phyloP scores from a whole-genome alignment of 2,888 invertebrate species.

The Heteromurus nitidus region DNA sequence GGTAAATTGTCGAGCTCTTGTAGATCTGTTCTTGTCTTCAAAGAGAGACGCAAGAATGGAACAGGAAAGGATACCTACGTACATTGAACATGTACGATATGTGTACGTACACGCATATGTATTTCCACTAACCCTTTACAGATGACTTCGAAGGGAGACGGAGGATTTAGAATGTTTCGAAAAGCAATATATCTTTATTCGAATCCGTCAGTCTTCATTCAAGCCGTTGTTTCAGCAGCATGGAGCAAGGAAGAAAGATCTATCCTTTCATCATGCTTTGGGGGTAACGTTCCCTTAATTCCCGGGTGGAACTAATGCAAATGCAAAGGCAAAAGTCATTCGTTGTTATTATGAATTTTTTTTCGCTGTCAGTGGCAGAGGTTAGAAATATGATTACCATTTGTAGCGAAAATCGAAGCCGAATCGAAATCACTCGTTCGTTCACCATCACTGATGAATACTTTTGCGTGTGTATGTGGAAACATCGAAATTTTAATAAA shows the following conservation, averaged over 20 bases:
- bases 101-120: neutral
- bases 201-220: conserved; percentile 44
- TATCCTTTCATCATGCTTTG: neutral
- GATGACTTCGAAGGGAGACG: neutral
- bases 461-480: neutral
- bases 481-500: neutral
- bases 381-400: neutral
- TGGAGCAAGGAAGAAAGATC: neutral
- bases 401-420: neutral
- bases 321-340: neutral
- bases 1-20: conserved; percentile 20
- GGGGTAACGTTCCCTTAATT: neutral
- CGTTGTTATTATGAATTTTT: neutral
- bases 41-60: neutral
- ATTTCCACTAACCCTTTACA: neutral
- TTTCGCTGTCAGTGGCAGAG: neutral
- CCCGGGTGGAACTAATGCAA: neutral
- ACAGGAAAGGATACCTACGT: too few relatives aligned
- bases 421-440: neutral
- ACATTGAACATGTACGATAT: too few relatives aligned
- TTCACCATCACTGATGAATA: neutral
- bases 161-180: conserved; percentile 5
- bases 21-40: neutral
- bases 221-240: neutral
- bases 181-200: conserved; percentile 23